Conservation (phyloP, 2,113 vertebrate genomes). For the Ariopsis seemanni region DNA sequence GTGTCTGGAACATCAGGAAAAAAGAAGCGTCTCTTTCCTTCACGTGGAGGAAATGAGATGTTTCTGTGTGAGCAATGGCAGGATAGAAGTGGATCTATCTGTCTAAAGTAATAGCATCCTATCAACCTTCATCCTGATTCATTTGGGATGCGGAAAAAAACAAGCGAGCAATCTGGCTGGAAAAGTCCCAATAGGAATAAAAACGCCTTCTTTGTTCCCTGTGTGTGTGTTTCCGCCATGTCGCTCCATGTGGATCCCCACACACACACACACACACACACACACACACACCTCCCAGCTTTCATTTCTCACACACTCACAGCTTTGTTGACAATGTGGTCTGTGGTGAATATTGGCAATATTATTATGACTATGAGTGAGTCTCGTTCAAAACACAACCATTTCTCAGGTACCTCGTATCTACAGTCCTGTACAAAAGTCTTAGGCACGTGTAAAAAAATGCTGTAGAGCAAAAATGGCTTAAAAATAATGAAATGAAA, state of each 20-base stretch:
- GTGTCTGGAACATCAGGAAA: slow-evolving; percentile 62
- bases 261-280: too few species aligned
- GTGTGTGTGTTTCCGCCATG: slow-evolving; percentile 68
- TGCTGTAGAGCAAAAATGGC: too few species aligned
- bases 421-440: too few species aligned
- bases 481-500: too few species aligned
- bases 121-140: slow-evolving; percentile 72
- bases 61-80: slow-evolving; percentile 74
- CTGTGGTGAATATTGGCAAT: slow-evolving; percentile 63
- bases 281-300: slow-evolving; percentile 54
- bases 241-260: background rate
- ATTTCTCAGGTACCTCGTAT: slow-evolving; percentile 47
- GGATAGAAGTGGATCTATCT: slow-evolving; percentile 76
- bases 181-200: slow-evolving; percentile 72
- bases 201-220: slow-evolving; percentile 69
- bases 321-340: slow-evolving; percentile 53
- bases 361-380: slow-evolving; percentile 58
- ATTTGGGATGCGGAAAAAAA: slow-evolving; percentile 72
- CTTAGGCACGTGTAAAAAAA: too few species aligned
- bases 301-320: slow-evolving; percentile 50
- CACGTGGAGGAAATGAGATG: slow-evolving; percentile 73
- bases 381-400: slow-evolving; percentile 66
- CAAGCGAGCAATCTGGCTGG: slow-evolving; percentile 72
- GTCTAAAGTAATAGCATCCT: slow-evolving; percentile 79
- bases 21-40: slow-evolving; percentile 26